Evolutionary conservation across 2,113 vertebrate species (phyloP).

Genomic region (Rattus rattus): DNA sequence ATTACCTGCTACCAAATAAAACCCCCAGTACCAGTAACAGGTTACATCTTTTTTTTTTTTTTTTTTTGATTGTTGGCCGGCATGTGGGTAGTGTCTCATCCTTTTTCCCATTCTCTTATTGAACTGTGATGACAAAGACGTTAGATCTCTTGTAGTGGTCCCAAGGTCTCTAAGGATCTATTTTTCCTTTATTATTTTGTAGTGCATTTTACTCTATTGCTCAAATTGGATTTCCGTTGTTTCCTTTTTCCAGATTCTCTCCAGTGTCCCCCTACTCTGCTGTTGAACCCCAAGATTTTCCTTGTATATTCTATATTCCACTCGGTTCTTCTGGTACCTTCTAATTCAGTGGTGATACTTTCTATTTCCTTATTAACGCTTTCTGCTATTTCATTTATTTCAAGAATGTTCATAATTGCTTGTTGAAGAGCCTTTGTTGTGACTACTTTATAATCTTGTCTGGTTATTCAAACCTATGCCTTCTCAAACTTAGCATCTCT

Average conservation of each 20-base stretch:
- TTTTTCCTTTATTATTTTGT: background rate
- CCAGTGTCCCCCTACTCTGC: background rate
- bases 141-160: background rate
- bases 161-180: background rate
- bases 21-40: background rate
- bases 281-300: background rate
- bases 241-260: background rate
- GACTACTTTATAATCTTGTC: background rate
- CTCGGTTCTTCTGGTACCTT: background rate
- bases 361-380: background rate
- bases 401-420: background rate
- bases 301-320: background rate
- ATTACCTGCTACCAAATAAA: background rate
- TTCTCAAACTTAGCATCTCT: background rate
- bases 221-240: background rate
- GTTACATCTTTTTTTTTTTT: too few species aligned
- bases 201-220: background rate
- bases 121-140: background rate
- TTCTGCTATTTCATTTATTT: slow-evolving; percentile 33
- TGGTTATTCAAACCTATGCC: background rate
- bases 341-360: background rate
- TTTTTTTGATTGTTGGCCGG: background rate
- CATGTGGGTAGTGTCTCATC: background rate
- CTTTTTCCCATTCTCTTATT: background rate
- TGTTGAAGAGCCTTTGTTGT: background rate